Conservation (phyloP, 2,888 invertebrate genomes). For the Pantelozetes paolii region DNA sequence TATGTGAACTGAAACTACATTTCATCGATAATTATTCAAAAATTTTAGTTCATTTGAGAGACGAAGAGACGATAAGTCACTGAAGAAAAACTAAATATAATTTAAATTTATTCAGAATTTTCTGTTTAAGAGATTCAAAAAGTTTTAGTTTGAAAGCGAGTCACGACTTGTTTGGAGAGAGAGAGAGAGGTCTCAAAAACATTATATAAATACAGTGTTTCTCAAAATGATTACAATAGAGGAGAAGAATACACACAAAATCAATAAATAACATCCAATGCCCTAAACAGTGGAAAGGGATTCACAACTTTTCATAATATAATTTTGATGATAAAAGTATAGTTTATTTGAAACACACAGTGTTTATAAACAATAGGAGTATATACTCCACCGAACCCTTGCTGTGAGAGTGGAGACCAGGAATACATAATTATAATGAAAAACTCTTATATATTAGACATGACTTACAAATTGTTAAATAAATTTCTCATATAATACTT, state of each 20-base stretch:
- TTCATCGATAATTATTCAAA: too few relatives aligned
- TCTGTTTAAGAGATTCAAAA: background rate
- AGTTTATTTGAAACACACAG: background rate
- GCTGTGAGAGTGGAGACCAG: background rate
- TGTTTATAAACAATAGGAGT: background rate
- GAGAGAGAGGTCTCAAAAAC: background rate
- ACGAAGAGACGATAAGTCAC: background rate
- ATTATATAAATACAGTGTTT: slow-evolving; percentile 6
- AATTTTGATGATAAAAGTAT: slow-evolving; percentile 8
- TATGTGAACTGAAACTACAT: too few relatives aligned
- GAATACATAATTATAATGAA: background rate
- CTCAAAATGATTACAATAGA: background rate
- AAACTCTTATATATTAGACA: background rate
- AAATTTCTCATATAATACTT: background rate
- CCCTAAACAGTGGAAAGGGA: background rate
- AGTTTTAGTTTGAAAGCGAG: background rate
- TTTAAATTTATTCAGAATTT: background rate
- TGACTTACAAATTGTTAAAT: background rate
- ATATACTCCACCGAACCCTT: background rate
- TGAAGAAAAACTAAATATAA: background rate
- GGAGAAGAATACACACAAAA: background rate
- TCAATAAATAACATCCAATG: slow-evolving; percentile 11
- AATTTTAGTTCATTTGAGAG: background rate
- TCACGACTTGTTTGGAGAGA: background rate
- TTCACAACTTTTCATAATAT: background rate